These are phyloP conservation scores for Salvelinus sp. DNA, from an alignment of 2,113 vertebrate species.

Conservation along the genomic window DNA sequence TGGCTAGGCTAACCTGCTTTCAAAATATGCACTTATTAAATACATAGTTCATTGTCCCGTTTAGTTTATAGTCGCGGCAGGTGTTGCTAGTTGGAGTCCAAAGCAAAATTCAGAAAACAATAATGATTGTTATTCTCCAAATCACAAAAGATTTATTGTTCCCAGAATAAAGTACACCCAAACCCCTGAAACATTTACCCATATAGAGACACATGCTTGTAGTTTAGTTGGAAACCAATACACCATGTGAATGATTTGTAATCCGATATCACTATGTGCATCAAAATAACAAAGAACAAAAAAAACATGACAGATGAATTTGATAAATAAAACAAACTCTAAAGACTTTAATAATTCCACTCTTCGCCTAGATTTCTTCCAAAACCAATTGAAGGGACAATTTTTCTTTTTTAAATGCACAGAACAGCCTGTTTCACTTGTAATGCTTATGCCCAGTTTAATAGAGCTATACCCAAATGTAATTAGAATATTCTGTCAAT, in stretches of 20 bases:
- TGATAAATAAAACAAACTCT: constrained; percentile 12
- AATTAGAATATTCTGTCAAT: too few species aligned
- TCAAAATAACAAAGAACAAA: constrained; percentile 25
- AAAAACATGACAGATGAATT: constrained; percentile 23
- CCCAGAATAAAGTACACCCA: constrained; percentile 32
- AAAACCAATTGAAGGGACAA: neutral
- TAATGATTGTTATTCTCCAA: constrained; percentile 30
- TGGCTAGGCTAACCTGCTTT: neutral
- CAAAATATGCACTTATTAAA: constrained; percentile 4
- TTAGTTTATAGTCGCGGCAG: constrained; percentile 34
- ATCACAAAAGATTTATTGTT: constrained; percentile 40
- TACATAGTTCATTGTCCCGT: constrained; percentile 16
- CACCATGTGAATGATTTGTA: constrained; percentile 23
- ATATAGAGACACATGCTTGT: constrained; percentile 24
- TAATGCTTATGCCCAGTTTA: neutral
- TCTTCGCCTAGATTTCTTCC: neutral
- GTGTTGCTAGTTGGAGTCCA: constrained; percentile 33
- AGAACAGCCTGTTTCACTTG: neutral
- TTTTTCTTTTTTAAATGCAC: too few species aligned
- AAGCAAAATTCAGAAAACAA: constrained; percentile 20
- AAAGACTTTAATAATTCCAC: neutral
- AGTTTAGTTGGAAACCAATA: constrained; percentile 6
- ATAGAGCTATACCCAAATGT: neutral
- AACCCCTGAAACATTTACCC: constrained; percentile 33
- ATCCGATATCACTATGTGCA: constrained; percentile 28